phyloP scores from a whole-genome alignment of 2,888 invertebrate species.

The Drosophila nr. perissopoda region DNA sequence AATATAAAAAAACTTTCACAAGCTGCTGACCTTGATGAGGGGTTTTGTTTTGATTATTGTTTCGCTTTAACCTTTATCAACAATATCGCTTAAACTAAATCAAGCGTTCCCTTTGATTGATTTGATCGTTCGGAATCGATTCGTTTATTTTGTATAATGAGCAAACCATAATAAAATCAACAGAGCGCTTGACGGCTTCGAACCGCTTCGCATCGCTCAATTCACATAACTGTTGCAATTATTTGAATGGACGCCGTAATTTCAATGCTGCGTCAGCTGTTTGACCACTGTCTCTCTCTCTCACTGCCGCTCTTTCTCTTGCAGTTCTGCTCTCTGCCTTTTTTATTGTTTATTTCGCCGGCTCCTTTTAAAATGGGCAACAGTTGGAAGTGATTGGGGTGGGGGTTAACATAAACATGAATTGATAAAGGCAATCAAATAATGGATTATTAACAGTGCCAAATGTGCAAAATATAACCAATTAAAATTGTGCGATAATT shows the following conservation, averaged over 20 bases:
- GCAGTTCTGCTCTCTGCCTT: slow-evolving; percentile 4
- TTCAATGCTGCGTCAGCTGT: slow-evolving; percentile 64
- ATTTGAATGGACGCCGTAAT: slow-evolving; percentile 43
- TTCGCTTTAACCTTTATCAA: slow-evolving; percentile 28
- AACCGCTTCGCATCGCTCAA: slow-evolving; percentile 44
- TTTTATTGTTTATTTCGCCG: slow-evolving; percentile 66
- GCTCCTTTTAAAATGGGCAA: slow-evolving; percentile 43
- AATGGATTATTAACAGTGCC: slow-evolving; percentile 25
- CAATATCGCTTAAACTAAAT: slow-evolving; percentile 49
- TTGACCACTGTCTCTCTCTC: slow-evolving; percentile 23
- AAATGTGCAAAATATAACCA: slow-evolving; percentile 13
- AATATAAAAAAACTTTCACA: slow-evolving; percentile 19
- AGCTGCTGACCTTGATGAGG: slow-evolving; percentile 63
- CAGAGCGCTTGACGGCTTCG: slow-evolving; percentile 8
- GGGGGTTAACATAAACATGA: slow-evolving; percentile 23
- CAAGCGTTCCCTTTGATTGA: slow-evolving; percentile 57
- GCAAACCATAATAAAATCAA: slow-evolving; percentile 21
- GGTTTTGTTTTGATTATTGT: slow-evolving; percentile 19
- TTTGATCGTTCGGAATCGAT: slow-evolving; percentile 38
- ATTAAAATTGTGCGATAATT: slow-evolving; percentile 33
- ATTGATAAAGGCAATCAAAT: slow-evolving; percentile 29
- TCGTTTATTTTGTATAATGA: slow-evolving; percentile 42
- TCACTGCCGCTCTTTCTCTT: slow-evolving; percentile 14
- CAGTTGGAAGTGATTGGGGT: not conserved
- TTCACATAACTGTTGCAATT: slow-evolving; percentile 48